Percentiles rank a stretch among this genome's conserved stretches.
Conservation (phyloP, 1,140 invertebrate genomes). For the Macrotrachela quadricornifera region DNA sequence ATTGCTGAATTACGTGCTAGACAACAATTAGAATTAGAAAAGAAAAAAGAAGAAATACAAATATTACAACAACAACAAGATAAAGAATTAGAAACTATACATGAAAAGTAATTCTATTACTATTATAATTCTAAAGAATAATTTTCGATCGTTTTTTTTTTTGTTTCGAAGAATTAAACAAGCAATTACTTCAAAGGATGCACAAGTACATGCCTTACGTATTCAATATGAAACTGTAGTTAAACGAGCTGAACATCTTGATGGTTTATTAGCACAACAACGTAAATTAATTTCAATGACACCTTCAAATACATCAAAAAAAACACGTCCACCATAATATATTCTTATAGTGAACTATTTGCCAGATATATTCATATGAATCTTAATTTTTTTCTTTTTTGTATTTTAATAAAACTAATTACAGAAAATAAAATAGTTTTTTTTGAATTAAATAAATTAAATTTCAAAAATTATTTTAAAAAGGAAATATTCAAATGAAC, state of each 20-base stretch:
- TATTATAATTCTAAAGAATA: neutral
- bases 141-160: too few species aligned
- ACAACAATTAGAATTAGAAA: conserved; percentile 24
- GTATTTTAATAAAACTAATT: too few species aligned
- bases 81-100: conserved; percentile 29
- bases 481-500: too few species aligned
- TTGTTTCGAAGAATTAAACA: conserved; percentile 23
- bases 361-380: too few species aligned
- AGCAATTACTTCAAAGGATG: conserved; percentile 30
- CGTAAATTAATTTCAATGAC: neutral
- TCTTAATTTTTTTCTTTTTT: too few species aligned
- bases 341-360: too few species aligned
- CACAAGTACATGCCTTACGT: conserved; percentile 21
- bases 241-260: conserved; percentile 29
- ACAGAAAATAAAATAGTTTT: too few species aligned
- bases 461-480: too few species aligned
- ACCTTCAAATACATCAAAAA: too few species aligned
- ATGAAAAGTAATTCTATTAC: conserved; percentile 19
- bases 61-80: conserved; percentile 23
- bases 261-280: conserved; percentile 28
- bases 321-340: too few species aligned
- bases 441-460: too few species aligned
- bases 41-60: conserved; percentile 20
- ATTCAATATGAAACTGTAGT: conserved; percentile 27
- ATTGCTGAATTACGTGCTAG: conserved; percentile 27